Evolutionary conservation across 2,888 invertebrate species (phyloP), one percentile per base, ranked within the genome.

Genomic region (Mythimna impura): DNA sequence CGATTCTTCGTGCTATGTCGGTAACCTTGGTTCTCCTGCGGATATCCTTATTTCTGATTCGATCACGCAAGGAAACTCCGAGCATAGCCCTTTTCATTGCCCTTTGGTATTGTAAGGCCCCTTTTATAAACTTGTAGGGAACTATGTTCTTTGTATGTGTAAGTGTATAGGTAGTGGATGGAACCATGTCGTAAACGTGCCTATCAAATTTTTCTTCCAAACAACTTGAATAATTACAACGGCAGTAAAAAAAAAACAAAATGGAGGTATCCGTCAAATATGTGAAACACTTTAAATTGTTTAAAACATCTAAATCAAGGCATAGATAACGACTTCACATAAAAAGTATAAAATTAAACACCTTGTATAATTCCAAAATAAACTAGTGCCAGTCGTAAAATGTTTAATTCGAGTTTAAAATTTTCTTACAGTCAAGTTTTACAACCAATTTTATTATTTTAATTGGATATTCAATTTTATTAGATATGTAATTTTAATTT

Each of bases 391-490:
- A 3, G 50, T 76, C 75, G 66, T 84, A 77, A 78, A 82, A 78
- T 22, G 40, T 66, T 77, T 80, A 71, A 82, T 64, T 68, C 22
- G 12, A 62, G 55, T 76, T 73, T 73, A 79, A 73, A 77, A 50
- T 72, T 66, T 61, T 70, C 17, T 63, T 60, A 60, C 66, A 70
- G 8, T 61, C 36, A 34, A 69, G 34, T 67, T 77, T 76, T 70
- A 71, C 64, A 55, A 68, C 66, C 58, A 66, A 43, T 54, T 72
- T 69, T 75, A 73, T 52, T 55, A 71, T 73, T 71, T 66, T 81
- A 78, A 83, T 75, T 73, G 71, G 73, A 20, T 14, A 54, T n/a
- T 62, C 55, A 20, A 69, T 73, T 9, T 9, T 9, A 5, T 43
- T 43, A 40, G n/a, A n/a, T n/a, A n/a, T n/a, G n/a, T 10, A 43